Evolutionary conservation across 2,797 vertebrate species (phyloP).

Genomic region (Mormyrus proboscirostris): DNA sequence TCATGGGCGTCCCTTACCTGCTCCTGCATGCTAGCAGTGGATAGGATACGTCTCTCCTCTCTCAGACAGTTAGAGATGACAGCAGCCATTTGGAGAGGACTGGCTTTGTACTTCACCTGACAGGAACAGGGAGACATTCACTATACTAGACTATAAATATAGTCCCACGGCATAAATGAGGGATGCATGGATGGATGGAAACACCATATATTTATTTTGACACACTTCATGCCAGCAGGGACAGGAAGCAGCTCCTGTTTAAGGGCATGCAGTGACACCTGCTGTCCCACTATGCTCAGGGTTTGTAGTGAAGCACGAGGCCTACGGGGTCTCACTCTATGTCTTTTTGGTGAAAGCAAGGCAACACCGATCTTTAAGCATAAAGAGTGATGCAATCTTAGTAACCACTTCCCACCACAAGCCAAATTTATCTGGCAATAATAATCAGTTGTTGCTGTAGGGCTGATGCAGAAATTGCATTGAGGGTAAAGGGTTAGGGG

Average conservation of each 20-base stretch:
- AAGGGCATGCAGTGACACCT: not conserved
- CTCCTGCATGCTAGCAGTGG: constrained; percentile 79
- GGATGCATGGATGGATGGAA: not conserved
- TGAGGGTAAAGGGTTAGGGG: not conserved
- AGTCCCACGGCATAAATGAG: not conserved
- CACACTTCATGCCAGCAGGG: not conserved
- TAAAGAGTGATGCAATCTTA: not conserved
- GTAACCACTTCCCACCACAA: constrained; percentile 20
- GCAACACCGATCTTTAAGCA: not conserved
- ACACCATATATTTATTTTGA: not conserved
- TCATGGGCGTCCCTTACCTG: constrained; percentile 68
- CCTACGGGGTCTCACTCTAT: not conserved
- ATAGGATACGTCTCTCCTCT: constrained; percentile 86
- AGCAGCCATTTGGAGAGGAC: constrained; percentile 74
- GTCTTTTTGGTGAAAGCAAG: not conserved
- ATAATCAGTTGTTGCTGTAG: not conserved
- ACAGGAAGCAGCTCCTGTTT: not conserved
- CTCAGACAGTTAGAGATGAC: constrained; percentile 84
- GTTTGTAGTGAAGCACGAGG: not conserved
- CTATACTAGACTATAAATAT: not conserved
- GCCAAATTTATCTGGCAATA: not conserved
- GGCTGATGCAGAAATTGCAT: not conserved
- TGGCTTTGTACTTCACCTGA: constrained; percentile 80
- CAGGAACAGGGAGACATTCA: constrained; percentile 12
- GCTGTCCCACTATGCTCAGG: not conserved